Evolutionary conservation across 2,888 invertebrate species (phyloP).

Genomic region (Drosophila picticornis): DNA sequence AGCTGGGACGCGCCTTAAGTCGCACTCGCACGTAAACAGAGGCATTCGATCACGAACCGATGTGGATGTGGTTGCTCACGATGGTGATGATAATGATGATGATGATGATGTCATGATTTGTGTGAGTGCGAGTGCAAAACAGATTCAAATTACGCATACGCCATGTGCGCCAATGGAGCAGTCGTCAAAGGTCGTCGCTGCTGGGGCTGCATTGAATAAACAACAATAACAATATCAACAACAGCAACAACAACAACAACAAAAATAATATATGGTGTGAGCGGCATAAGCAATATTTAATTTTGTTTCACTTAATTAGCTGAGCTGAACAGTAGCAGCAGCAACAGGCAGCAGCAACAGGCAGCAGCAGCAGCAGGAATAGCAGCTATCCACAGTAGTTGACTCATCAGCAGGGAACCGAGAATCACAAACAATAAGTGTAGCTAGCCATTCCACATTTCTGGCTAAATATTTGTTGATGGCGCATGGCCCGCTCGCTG

Average conservation of each 20-base stretch:
- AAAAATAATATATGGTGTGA: conserved; percentile 23
- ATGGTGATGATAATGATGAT: neutral
- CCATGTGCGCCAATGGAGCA: conserved; percentile 58
- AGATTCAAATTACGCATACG: conserved; percentile 65
- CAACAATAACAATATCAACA: conserved; percentile 37
- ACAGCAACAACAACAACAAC: conserved; percentile 38
- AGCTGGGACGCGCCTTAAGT: conserved; percentile 31
- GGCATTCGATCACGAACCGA: conserved; percentile 14
- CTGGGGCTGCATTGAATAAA: conserved; percentile 69
- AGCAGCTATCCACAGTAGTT: conserved; percentile 1
- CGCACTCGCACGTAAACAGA: conserved; percentile 29
- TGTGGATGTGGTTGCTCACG: neutral
- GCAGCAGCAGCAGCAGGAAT: neutral
- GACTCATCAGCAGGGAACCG: conserved; percentile 2
- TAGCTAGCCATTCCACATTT: conserved; percentile 5
- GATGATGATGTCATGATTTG: conserved; percentile 43
- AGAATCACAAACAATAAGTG: neutral
- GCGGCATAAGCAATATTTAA: conserved; percentile 56
- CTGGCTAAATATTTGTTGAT: conserved; percentile 42
- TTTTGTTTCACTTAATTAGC: conserved; percentile 44
- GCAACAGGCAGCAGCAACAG: neutral
- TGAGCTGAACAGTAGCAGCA: conserved; percentile 22
- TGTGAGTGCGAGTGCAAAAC: conserved; percentile 30
- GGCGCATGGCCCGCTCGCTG: conserved; percentile 13
- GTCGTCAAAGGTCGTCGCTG: conserved; percentile 42